Percentiles rank a stretch among this genome's conserved stretches.
Conservation (phyloP, 2,113 vertebrate species). For the Heterotilapia buettikoferi region DNA sequence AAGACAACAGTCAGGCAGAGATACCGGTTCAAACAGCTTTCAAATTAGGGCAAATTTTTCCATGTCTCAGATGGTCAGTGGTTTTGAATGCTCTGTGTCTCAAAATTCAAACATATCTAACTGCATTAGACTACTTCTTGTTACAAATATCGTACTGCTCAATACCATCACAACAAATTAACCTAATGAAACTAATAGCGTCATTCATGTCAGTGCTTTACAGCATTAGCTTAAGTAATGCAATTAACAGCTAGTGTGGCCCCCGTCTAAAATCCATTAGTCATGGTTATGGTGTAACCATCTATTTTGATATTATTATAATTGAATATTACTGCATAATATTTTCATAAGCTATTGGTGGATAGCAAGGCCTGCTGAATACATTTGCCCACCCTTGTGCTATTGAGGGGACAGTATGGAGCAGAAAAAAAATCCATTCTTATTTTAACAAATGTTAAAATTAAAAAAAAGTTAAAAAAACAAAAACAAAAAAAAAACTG, state of each 20-base stretch:
- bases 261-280: constrained; percentile 17
- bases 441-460: neutral
- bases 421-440: neutral
- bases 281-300: constrained; percentile 1
- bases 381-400: neutral
- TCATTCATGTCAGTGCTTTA: constrained; percentile 28
- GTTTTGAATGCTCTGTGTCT: neutral
- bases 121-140: neutral
- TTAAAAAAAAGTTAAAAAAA: rapidly evolving
- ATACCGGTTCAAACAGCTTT: neutral
- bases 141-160: neutral
- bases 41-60: neutral
- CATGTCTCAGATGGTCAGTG: neutral
- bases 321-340: neutral
- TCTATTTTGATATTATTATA: constrained; percentile 24
- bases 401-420: neutral
- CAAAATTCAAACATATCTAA: neutral
- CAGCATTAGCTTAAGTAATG: constrained; percentile 29
- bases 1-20: neutral
- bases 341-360: neutral
- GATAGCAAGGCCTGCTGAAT: neutral
- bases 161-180: neutral
- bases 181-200: constrained; percentile 13
- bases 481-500: rapidly evolving
- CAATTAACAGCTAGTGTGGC: constrained; percentile 14